Conservation (phyloP, 2,888 invertebrate genomes). For the Cataglyphis rosenhaueri region DNA sequence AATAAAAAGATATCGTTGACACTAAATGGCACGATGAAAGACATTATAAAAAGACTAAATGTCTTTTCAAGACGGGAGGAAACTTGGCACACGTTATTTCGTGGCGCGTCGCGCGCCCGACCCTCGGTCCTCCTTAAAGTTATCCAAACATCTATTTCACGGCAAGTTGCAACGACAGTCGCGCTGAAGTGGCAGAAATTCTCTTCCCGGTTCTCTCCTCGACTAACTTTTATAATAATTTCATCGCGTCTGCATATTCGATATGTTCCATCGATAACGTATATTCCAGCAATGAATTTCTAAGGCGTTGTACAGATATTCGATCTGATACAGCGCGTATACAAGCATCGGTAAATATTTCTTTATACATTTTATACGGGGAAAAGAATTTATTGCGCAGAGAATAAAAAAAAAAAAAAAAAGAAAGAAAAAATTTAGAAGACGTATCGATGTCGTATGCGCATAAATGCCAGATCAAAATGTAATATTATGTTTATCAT, state of each 20-base stretch:
- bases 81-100: slow-evolving; percentile 52
- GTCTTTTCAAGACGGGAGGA: slow-evolving; percentile 22
- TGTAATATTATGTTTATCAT: background rate
- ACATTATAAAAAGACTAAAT: slow-evolving; percentile 15
- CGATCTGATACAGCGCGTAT: background rate
- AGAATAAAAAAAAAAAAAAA: background rate
- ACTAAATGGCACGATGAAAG: slow-evolving; percentile 36
- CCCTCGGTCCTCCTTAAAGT: slow-evolving; percentile 35
- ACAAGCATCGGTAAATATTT: slow-evolving; percentile 5
- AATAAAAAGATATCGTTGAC: slow-evolving; percentile 32
- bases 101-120: slow-evolving; percentile 13
- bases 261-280: slow-evolving; percentile 44
- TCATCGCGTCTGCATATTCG: slow-evolving; percentile 53
- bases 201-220: slow-evolving; percentile 20
- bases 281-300: slow-evolving; percentile 53
- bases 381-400: background rate
- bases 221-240: slow-evolving; percentile 56
- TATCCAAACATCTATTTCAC: slow-evolving; percentile 54
- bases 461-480: background rate
- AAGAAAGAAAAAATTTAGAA: background rate
- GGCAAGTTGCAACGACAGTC: slow-evolving; percentile 48
- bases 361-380: background rate
- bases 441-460: background rate
- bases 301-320: slow-evolving; percentile 24
- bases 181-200: slow-evolving; percentile 54